Evolutionary conservation across 2,797 vertebrate species (phyloP).

Genomic region (Takifugu ocellatus): DNA sequence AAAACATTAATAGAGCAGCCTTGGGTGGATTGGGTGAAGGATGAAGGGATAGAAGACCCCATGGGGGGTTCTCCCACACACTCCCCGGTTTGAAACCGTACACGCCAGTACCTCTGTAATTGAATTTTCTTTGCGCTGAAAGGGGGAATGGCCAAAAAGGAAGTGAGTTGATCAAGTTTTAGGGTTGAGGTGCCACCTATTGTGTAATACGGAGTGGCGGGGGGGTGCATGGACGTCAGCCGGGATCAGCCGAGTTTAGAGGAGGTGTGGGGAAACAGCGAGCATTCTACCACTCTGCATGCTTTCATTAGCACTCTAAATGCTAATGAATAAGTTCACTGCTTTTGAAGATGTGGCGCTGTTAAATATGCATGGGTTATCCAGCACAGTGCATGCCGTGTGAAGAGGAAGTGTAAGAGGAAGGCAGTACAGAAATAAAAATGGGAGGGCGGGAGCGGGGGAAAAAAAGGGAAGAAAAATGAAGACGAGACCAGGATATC

Average conservation of each 20-base stretch:
- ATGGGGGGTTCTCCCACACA: conserved; percentile 40
- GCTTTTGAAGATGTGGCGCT: conserved; percentile 73
- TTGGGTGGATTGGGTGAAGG: conserved; percentile 26
- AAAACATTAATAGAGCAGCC: conserved; percentile 34
- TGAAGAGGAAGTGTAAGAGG: conserved; percentile 28
- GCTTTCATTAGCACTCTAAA: conserved; percentile 78
- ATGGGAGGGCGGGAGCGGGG: conserved; percentile 19
- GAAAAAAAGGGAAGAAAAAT: conserved; percentile 2
- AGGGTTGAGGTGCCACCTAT: conserved; percentile 14
- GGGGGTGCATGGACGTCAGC: conserved; percentile 1
- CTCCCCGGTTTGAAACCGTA: conserved; percentile 28
- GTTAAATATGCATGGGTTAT: conserved; percentile 74
- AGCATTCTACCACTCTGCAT: conserved; percentile 53
- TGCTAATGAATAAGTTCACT: conserved; percentile 74
- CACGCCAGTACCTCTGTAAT: conserved; percentile 25
- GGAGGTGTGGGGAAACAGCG: conserved; percentile 49
- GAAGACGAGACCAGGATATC: not conserved
- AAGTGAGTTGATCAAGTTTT: conserved; percentile 20
- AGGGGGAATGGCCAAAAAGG: conserved; percentile 4
- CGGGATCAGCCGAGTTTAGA: conserved; percentile 27
- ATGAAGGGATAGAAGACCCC: conserved; percentile 32
- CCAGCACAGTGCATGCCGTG: conserved; percentile 38
- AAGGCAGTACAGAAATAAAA: conserved; percentile 18
- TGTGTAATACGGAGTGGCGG: conserved; percentile 12
- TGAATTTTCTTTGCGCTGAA: conserved; percentile 37